Percentiles rank a stretch among this genome's conserved stretches.
These are phyloP conservation scores for Dallia pectoralis DNA, from an alignment of 2,797 vertebrate genomes.

Conservation along the genomic window DNA sequence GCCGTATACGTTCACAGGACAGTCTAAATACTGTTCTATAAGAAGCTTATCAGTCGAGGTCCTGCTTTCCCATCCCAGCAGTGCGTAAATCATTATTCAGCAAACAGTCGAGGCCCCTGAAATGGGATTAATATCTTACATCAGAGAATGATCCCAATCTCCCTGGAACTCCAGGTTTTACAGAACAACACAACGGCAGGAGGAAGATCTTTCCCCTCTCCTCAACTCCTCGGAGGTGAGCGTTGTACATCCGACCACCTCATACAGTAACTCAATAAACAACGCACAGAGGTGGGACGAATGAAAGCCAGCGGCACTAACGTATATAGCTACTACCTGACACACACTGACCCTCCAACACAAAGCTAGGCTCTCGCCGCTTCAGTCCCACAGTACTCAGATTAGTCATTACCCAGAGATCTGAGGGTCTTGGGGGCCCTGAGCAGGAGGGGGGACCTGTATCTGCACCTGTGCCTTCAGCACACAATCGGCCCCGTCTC, in stretches of 20 bases:
- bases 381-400: conserved; percentile 9
- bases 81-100: conserved; percentile 19
- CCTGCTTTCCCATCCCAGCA: neutral
- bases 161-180: neutral
- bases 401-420: conserved; percentile 27
- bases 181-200: neutral
- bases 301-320: neutral
- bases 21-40: neutral
- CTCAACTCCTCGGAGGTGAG: neutral
- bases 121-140: neutral
- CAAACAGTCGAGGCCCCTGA: conserved; percentile 11
- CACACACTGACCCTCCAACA: neutral
- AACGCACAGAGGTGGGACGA: neutral
- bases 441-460: conserved; percentile 15
- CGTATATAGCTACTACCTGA: neutral
- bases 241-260: neutral
- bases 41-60: neutral
- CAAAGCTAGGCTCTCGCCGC: conserved; percentile 8
- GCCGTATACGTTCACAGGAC: neutral
- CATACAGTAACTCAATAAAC: neutral
- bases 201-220: neutral
- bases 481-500: neutral
- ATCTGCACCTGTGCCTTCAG: conserved; percentile 1
- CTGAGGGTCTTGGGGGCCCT: conserved; percentile 7
- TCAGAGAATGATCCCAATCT: neutral